Evolutionary conservation across 35 echinoderm and acorn worm genomes (phyloP).

Genomic region (Eucidaris tribuloides): DNA sequence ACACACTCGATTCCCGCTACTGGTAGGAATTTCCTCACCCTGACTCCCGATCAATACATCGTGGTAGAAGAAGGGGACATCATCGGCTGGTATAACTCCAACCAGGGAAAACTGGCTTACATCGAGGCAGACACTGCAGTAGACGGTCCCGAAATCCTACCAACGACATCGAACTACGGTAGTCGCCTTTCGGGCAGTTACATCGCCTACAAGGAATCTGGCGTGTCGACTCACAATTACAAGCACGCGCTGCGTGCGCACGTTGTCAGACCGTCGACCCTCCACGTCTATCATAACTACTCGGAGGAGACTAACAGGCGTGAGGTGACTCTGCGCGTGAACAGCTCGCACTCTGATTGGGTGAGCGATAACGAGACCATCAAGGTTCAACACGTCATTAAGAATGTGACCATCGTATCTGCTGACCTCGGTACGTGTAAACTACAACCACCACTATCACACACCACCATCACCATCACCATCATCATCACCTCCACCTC

Average conservation of each 20-base stretch:
- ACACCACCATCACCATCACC: too few species aligned
- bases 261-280: conserved; percentile 66
- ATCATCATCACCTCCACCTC: too few species aligned
- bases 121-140: conserved; percentile 35
- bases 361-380: conserved; percentile 44
- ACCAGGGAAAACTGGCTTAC: conserved; percentile 75
- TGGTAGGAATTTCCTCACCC: conserved; percentile 56
- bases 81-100: conserved; percentile 87
- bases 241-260: conserved; percentile 79
- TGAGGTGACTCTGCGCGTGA: conserved; percentile 56
- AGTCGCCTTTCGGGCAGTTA: conserved; percentile 55
- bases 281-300: conserved; percentile 91
- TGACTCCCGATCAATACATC: conserved; percentile 33
- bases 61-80: conserved; percentile 69
- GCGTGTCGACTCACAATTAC: conserved; percentile 41
- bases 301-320: conserved; percentile 43
- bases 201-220: conserved; percentile 29
- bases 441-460: too few species aligned
- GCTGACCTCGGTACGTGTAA: conserved; percentile 59
- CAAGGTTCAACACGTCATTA: conserved; percentile 64
- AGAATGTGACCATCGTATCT: conserved; percentile 49
- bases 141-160: conserved; percentile 66
- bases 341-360: conserved; percentile 35
- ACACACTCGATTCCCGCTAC: conserved; percentile 27
- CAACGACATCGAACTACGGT: conserved; percentile 35